phyloP scores from a whole-genome alignment of 2,113 vertebrate species.

The Myotis yumanensis region DNA sequence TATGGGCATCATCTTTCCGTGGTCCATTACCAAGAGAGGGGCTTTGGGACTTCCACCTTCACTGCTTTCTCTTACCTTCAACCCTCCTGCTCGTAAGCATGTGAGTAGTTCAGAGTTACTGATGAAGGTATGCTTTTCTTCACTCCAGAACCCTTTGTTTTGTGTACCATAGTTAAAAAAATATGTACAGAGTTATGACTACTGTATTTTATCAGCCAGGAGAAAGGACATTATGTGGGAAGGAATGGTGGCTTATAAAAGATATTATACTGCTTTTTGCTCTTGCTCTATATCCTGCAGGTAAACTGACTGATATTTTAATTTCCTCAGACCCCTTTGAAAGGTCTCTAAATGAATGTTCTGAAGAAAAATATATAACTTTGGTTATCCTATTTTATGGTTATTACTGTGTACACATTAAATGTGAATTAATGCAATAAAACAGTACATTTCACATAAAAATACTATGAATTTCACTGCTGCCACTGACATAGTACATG shows the following conservation, averaged over 20 bases:
- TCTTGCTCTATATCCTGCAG: constrained; percentile 82
- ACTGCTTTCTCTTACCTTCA: constrained; percentile 16
- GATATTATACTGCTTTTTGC: constrained; percentile 74
- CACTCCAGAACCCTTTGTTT: constrained; percentile 74
- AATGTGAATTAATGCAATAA: constrained; percentile 90
- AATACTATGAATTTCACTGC: constrained; percentile 87
- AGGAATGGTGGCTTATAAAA: constrained; percentile 80
- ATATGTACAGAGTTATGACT: constrained; percentile 77
- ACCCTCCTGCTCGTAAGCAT: constrained; percentile 35
- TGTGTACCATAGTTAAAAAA: constrained; percentile 75
- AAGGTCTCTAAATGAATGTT: constrained; percentile 87
- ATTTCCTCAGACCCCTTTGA: constrained; percentile 84
- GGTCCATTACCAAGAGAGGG: constrained; percentile 47
- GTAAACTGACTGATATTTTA: constrained; percentile 87
- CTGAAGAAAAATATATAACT: constrained; percentile 87
- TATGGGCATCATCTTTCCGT: constrained; percentile 63
- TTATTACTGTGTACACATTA: constrained; percentile 90
- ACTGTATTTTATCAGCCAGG: constrained; percentile 81
- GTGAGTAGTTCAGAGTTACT: constrained; percentile 65
- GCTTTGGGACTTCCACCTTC: constrained; percentile 34
- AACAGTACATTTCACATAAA: constrained; percentile 88
- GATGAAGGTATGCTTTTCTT: constrained; percentile 63
- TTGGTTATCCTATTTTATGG: constrained; percentile 86
- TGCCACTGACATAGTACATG: constrained; percentile 84
- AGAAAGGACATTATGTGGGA: constrained; percentile 67